These are phyloP conservation scores for Tamandua tetradactyla DNA, from an alignment of 2,797 vertebrate genomes.

Conservation along the genomic window DNA sequence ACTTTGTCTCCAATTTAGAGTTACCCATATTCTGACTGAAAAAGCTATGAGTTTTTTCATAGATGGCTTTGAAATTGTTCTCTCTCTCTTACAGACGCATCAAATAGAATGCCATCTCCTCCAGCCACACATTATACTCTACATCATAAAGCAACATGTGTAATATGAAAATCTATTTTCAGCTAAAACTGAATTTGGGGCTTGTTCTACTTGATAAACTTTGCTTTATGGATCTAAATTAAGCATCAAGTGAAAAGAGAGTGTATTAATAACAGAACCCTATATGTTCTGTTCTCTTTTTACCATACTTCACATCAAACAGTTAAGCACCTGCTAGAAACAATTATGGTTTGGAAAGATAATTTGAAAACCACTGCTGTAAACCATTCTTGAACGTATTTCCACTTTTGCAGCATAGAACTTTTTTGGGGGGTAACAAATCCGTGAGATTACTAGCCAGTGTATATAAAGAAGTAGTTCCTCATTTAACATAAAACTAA, in stretches of 20 bases:
- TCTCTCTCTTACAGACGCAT: neutral
- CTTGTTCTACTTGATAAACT: neutral
- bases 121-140: neutral
- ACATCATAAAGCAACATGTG: neutral
- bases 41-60: neutral
- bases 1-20: neutral
- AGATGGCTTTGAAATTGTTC: neutral
- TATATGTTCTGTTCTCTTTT: neutral
- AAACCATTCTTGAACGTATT: neutral
- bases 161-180: neutral
- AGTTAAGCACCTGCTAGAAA: neutral
- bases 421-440: neutral
- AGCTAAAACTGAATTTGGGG: neutral
- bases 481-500: neutral
- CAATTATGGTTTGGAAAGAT: neutral
- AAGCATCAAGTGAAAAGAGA: neutral
- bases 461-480: neutral
- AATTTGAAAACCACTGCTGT: neutral
- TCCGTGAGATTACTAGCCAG: neutral
- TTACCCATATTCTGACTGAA: neutral
- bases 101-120: neutral
- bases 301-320: neutral
- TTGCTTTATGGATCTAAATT: neutral
- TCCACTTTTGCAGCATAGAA: neutral
- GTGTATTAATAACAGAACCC: neutral